Evolutionary conservation across 2,888 invertebrate genomes (phyloP).

Genomic region (Caenorhabditis imperialis): DNA sequence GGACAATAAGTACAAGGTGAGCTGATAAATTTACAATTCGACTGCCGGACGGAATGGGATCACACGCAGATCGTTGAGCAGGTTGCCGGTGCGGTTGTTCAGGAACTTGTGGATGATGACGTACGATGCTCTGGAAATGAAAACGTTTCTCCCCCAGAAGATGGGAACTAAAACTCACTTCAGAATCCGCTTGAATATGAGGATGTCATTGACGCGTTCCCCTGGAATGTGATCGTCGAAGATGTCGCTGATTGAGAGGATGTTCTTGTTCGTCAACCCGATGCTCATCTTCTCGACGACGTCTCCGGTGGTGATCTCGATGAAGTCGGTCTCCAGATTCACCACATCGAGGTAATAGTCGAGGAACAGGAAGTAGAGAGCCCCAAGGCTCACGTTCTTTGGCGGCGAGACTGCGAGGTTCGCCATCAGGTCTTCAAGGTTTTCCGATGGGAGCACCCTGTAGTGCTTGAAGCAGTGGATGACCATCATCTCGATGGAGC

Average conservation of each 20-base stretch:
- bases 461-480: conserved; percentile 39
- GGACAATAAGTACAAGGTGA: too few relatives aligned
- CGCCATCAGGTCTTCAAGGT: conserved; percentile 17
- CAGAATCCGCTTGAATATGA: conserved; percentile 34
- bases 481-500: conserved; percentile 33
- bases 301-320: conserved; percentile 29
- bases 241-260: conserved; percentile 34
- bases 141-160: too few relatives aligned
- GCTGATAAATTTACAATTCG: conserved; percentile 1
- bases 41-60: conserved; percentile 36
- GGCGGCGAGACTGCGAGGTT: background rate
- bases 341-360: conserved; percentile 34
- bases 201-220: conserved; percentile 35
- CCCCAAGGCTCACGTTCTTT: conserved; percentile 7
- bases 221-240: conserved; percentile 40
- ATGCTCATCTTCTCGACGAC: conserved; percentile 16
- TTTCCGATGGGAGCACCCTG: conserved; percentile 12
- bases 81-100: conserved; percentile 18
- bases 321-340: conserved; percentile 22
- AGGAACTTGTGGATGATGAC: conserved; percentile 20
- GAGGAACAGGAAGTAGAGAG: conserved; percentile 25
- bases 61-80: conserved; percentile 34
- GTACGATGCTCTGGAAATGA: conserved; percentile 20
- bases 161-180: conserved; percentile 11
- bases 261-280: conserved; percentile 34